phyloP scores from a whole-genome alignment of 2,888 invertebrate genomes.

The Nemurella pictetii region DNA sequence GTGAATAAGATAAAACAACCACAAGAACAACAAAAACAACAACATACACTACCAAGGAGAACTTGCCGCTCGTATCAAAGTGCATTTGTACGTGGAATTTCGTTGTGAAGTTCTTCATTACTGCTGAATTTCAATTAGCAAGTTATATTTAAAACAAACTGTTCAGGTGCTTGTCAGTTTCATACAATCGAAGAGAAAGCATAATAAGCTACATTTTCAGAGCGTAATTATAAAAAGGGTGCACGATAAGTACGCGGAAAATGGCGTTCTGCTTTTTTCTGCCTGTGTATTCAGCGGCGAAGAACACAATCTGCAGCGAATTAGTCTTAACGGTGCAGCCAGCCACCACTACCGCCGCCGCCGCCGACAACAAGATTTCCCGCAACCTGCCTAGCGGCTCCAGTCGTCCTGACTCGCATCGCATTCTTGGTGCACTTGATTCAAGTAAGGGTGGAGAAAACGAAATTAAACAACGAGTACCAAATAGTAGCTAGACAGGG shows the following conservation, averaged over 20 bases:
- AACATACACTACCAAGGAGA: neutral
- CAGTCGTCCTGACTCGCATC: neutral
- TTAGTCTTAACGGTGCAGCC: neutral
- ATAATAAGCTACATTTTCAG: neutral
- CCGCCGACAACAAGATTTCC: too few relatives aligned
- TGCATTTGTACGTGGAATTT: neutral
- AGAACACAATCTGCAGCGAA: neutral
- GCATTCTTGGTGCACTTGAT: slow-evolving; percentile 3
- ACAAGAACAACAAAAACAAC: neutral
- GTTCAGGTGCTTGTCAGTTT: neutral
- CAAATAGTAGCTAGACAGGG: neutral
- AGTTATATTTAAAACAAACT: neutral
- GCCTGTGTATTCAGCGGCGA: too few relatives aligned
- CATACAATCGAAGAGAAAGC: neutral
- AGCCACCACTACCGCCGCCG: neutral
- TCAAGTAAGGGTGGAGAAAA: neutral
- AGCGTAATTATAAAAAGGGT: neutral
- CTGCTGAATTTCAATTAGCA: neutral
- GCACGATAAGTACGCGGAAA: neutral
- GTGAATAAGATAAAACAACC: neutral
- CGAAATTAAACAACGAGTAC: slow-evolving; percentile 19
- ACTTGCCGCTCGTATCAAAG: neutral
- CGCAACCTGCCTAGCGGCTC: too few relatives aligned
- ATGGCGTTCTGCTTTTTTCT: neutral
- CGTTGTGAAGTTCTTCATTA: neutral